Evolutionary conservation across 2,113 vertebrate species (phyloP), one percentile per base, ranked within the genome.

Genomic region (Eleginops maclovinus): DNA sequence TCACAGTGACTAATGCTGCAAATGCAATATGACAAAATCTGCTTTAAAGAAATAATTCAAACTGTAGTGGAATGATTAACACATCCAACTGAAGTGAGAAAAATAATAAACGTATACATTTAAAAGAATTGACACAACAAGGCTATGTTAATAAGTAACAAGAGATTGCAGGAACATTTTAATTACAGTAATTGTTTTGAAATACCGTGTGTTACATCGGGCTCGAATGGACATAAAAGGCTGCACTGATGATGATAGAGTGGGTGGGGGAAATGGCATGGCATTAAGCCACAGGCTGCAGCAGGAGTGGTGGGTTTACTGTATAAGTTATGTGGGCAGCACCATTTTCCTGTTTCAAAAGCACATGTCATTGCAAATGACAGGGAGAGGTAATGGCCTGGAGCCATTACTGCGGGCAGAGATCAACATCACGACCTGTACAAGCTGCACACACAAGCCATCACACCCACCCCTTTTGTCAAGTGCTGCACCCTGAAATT

Each of bases 341-440:
- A 41, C 76, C 73, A 81, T 89, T 90, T 88, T 89, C 75, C 79
- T 51, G 79, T 77, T 85, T 88, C 56, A 77, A 86, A 90, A 71
- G 82, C 70, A 85, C 78, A 76, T 72, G 79, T 84, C 77, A 72
- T 67, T 76, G 24, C 56, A 67, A 81, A 82, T 81, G 76, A 85
- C 66, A 84, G 61, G 59, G 84, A 51, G 72, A 75, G 73, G 84
- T 90, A 92, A 93, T 92, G 80, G 88, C 70, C 74, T 72, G 67
- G 53, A 82, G 77, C 90, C 83, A 91, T 91, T 89, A 92, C 79
- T 78, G 77, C 72, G 55, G 70, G 56, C 49, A 63, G 78, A 81
- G 58, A 87, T 88, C 87, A 84, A 90, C 82, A 81, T 83, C 79
- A 75, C 51, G 21, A 88, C 80, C 84, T 82, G 64, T 40, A 73